Evolutionary conservation across 2,113 vertebrate genomes (phyloP).

Genomic region (Eonycteris spelaea): DNA sequence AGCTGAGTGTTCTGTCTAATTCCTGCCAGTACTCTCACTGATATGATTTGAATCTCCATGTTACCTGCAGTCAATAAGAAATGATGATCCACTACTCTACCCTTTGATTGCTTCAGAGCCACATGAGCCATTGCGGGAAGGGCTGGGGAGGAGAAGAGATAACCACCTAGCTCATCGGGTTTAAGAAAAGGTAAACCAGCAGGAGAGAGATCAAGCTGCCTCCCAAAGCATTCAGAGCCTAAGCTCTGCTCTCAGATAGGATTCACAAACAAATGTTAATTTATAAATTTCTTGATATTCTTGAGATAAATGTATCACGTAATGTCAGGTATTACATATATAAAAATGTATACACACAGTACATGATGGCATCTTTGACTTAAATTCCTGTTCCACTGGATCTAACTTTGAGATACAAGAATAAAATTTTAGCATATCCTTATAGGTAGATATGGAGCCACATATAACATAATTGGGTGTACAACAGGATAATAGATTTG

Average conservation of each 20-base stretch:
- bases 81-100: not conserved
- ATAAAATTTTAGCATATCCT: not conserved
- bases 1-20: not conserved
- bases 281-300: not conserved
- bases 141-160: not conserved
- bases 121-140: not conserved
- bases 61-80: not conserved
- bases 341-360: not conserved
- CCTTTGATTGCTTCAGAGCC: not conserved
- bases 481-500: not conserved
- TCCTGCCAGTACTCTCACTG: not conserved
- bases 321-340: not conserved
- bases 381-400: not conserved
- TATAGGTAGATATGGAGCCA: not conserved
- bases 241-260: not conserved
- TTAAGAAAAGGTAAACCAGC: not conserved
- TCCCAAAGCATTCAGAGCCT: not conserved
- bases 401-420: constrained; percentile 4
- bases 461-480: not conserved
- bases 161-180: fast-evolving
- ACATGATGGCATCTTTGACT: not conserved
- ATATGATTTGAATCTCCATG: not conserved
- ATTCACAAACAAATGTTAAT: not conserved
- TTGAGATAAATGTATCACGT: not conserved
- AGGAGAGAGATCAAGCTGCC: not conserved